Base-by-base conservation (phyloP, 2,888 invertebrate species). In the Torymus tubicola region DNA sequence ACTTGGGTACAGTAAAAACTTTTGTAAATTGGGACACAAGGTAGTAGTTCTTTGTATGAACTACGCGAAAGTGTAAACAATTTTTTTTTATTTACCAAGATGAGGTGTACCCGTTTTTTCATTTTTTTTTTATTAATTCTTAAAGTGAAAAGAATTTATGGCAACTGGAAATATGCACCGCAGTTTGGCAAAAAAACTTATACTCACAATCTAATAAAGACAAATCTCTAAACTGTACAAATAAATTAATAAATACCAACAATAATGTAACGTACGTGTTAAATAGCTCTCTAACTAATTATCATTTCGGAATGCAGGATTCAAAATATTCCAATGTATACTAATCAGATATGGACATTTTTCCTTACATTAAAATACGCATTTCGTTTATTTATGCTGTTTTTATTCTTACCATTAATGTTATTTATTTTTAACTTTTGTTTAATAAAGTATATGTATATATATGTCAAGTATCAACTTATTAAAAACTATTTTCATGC, bases 81-180 rank as follows among this genome's bases (percentile, higher is more conserved):
- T 73, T 57, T 68, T 71, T 63, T 57, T 31, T 61, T 18, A 0
- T 68, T 57, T 16, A 80, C 63, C 8, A 58, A 71, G 12, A 72
- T 18, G 57, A 42, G 8, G 16, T 50, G 24, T 80, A 74, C 69
- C 70, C 57, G 63, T 72, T 61, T 70, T 76, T 63, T 55, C 61
- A 1, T 68, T 50, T 42, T 65, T 58, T 63, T 18, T 50, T 72
- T 55, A 68, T 68, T 68, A 42, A 42, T 53, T 70, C 58, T 52
- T 70, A 67, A 67, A 31, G 18, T 14, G n/a, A 61, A 61, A 75
- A 65, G 21, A 31, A 68, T 72, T 42, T 80, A 74, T 80, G 80
- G 74, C 82, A 82, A 80, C 80, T 82, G 65, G 82, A 75, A 76
- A 71, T 68, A 80, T 18, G 80, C 78, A 82, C 82, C 71, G 16